phyloP scores from a whole-genome alignment of 2,888 invertebrate species.

The Tiliacea aurago region DNA sequence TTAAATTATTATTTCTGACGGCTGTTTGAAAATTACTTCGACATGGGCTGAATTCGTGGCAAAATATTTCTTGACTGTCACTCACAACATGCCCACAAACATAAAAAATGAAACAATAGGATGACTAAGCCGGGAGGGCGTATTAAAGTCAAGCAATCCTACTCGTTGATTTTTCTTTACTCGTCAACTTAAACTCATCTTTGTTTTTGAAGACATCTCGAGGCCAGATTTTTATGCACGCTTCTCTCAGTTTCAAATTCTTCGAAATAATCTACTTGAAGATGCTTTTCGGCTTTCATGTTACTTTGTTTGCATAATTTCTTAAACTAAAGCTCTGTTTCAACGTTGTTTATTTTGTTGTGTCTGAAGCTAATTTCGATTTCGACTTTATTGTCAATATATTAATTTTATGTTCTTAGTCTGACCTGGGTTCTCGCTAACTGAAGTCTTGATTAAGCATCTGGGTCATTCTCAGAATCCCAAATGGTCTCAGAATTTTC shows the following conservation, averaged over 20 bases:
- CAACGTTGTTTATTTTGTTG: slow-evolving; percentile 48
- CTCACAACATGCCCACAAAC: slow-evolving; percentile 21
- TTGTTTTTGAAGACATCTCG: slow-evolving; percentile 55
- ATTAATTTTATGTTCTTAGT: slow-evolving; percentile 48
- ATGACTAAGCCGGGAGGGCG: slow-evolving; percentile 43
- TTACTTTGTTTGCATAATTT: slow-evolving; percentile 48
- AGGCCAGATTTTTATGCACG: slow-evolving; percentile 36
- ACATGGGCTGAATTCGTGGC: slow-evolving; percentile 26
- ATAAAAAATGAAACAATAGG: slow-evolving; percentile 58
- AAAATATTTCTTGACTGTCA: slow-evolving; percentile 54
- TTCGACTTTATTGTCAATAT: slow-evolving; percentile 51
- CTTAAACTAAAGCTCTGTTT: slow-evolving; percentile 39
- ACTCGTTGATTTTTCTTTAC: slow-evolving; percentile 48
- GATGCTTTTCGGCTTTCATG: slow-evolving; percentile 21
- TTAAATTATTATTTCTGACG: slow-evolving; percentile 30
- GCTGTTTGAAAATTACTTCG: slow-evolving; percentile 25
- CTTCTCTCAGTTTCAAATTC: slow-evolving; percentile 48
- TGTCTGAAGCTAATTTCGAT: slow-evolving; percentile 47
- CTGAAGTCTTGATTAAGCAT: slow-evolving; percentile 44
- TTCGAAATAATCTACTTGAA: slow-evolving; percentile 28
- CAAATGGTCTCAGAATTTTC: slow-evolving; percentile 37
- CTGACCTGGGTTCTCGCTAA: slow-evolving; percentile 48
- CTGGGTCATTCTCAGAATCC: slow-evolving; percentile 51
- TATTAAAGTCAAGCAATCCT: slow-evolving; percentile 42
- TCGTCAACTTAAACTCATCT: slow-evolving; percentile 41